Base-by-base conservation (phyloP, 2,888 invertebrate genomes). In the Rhaphigaster nebulosa region DNA sequence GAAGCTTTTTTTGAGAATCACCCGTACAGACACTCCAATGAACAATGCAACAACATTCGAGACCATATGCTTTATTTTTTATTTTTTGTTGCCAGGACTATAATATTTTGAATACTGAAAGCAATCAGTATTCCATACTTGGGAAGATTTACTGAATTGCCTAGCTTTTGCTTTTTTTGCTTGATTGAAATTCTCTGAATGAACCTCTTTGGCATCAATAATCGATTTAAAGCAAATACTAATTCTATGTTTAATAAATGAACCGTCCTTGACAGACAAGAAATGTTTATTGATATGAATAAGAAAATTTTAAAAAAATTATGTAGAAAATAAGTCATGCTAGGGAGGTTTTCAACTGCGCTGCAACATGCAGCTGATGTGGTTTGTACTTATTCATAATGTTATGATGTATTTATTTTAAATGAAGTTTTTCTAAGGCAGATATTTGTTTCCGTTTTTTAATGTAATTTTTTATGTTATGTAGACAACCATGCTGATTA, bases 331-430 rank as follows among this genome's bases (percentile, higher is more conserved):
- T 65, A 80, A 87, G 29, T 65, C 93, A 95, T 95, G 95, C 93
- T 95, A 91, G 95, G 95, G 93, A 93, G 95, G 93, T 95, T 95
- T 93, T 95, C 95, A 89, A 95, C 95, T 93, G 95, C 94, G 89
- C 93, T 95, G 91, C 95, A 95, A 93, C 94, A 94, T 91, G 93
- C 93, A 52, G 95, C 95, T 92, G 95, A 95, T 93, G 95, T 95
- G 92, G 95, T 95, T 92, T 92, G 93, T 93, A 87, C 90, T 70
- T 87, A 38, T 88, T 34, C n/a, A 38, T 76, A 90, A 4, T 29
- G 26, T 38, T 76, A 26, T 76, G 70, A 8, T 90, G 10, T 90
- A n/a, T 87, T 38, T n/a, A 8, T 26, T 56, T 87, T 87, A 12
- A 1, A 13, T 84, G 4, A 38, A 23, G 13, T 54, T 50, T n/a